A percentile compares a stretch with the other conserved stretches of the same genome.
Evolutionary conservation across 2,797 vertebrate species (phyloP).

Genomic region (Chaenodraco wilsoni): DNA sequence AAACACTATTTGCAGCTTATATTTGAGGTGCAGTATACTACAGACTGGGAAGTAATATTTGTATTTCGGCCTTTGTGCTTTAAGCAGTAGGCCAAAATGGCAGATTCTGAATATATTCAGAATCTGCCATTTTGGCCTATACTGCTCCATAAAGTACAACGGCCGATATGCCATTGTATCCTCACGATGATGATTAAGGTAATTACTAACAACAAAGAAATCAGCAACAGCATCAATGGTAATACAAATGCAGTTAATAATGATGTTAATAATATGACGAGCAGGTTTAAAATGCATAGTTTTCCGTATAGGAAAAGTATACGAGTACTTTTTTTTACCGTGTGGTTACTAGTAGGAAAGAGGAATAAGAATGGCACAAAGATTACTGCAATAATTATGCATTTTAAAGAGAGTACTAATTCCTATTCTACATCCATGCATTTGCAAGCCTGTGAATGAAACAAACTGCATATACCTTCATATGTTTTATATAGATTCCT

Average conservation of each 20-base stretch:
- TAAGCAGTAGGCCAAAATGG: background rate
- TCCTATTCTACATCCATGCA: background rate
- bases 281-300: background rate
- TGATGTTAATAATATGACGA: background rate
- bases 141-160: too few species aligned
- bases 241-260: background rate
- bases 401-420: background rate
- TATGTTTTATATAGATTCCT: constrained; percentile 40
- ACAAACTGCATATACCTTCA: constrained; percentile 46
- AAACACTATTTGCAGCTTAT: background rate
- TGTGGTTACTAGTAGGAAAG: background rate
- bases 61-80: background rate
- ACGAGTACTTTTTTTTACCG: background rate
- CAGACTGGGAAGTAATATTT: background rate
- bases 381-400: background rate
- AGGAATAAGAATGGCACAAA: background rate
- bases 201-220: background rate
- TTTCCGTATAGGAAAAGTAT: background rate
- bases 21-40: background rate
- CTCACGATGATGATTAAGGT: background rate
- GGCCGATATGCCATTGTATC: background rate
- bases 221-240: background rate
- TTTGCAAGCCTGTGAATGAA: constrained; percentile 10
- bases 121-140: too few species aligned
- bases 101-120: background rate